Conservation (phyloP, 2,888 invertebrate genomes). For the Patella caerulea region DNA sequence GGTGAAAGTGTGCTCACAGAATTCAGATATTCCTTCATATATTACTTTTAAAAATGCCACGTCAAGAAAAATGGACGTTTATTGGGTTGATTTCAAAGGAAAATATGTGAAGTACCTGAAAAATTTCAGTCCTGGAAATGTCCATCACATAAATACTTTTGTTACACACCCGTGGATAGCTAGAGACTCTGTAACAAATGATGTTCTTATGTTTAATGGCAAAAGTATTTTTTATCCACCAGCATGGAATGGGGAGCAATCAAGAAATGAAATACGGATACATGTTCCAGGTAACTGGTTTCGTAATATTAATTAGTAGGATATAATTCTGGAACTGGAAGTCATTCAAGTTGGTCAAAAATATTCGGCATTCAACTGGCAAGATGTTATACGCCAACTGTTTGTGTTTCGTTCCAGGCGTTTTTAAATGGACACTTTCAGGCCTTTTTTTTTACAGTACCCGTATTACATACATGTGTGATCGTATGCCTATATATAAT, state of each 20-base stretch:
- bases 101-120: slow-evolving; percentile 76
- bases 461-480: no score
- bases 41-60: slow-evolving; percentile 78
- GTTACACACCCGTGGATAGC: slow-evolving; percentile 90
- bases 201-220: background rate
- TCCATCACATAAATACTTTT: slow-evolving; percentile 82
- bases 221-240: background rate
- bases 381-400: no score
- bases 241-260: background rate
- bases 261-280: background rate
- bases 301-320: no score
- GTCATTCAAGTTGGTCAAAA: no score
- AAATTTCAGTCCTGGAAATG: slow-evolving; percentile 75
- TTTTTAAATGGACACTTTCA: no score
- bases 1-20: slow-evolving; percentile 33
- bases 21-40: slow-evolving; percentile 70
- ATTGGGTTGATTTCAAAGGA: slow-evolving; percentile 86
- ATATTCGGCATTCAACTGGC: no score
- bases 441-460: no score
- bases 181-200: slow-evolving; percentile 77
- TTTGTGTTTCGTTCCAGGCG: no score
- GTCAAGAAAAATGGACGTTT: slow-evolving; percentile 76
- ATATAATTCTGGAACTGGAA: no score
- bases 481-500: no score
- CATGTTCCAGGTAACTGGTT: background rate